Evolutionary conservation across 2,888 invertebrate species (phyloP).

Genomic region (Diabrotica balteata): DNA sequence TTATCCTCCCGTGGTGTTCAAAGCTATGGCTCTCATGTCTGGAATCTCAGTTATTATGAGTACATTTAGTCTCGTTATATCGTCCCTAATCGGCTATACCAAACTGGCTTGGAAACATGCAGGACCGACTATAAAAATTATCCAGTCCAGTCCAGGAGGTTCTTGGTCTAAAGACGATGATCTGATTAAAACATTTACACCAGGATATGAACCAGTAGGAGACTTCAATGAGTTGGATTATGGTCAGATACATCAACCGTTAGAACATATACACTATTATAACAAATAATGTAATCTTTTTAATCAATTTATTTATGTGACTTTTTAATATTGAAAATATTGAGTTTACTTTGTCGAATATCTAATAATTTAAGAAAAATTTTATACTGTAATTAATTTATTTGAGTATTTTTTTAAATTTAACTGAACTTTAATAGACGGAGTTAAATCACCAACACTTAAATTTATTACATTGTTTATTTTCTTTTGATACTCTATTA

Average conservation of each 20-base stretch:
- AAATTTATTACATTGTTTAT: no score
- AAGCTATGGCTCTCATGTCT: constrained; percentile 72
- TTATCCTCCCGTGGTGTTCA: constrained; percentile 74
- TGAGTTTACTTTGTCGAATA: no score
- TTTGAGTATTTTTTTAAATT: not conserved
- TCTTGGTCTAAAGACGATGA: constrained; percentile 59
- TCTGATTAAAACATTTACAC: constrained; percentile 51
- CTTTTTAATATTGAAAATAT: no score
- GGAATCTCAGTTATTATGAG: constrained; percentile 65
- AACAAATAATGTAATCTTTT: constrained; percentile 9
- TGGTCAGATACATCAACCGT: not conserved
- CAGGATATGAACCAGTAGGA: constrained; percentile 7
- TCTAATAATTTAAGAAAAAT: not conserved
- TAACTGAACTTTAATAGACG: no score
- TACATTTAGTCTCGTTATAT: constrained; percentile 65
- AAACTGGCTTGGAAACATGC: constrained; percentile 43
- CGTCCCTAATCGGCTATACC: constrained; percentile 69
- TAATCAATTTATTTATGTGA: not conserved
- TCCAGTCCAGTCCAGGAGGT: constrained; percentile 35
- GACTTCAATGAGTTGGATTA: constrained; percentile 1
- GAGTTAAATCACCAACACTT: no score
- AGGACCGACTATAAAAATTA: constrained; percentile 47
- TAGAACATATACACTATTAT: constrained; percentile 21
- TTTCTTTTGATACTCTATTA: no score
- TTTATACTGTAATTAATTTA: not conserved